Evolutionary conservation across 1,140 invertebrate species (phyloP).

Genomic region (Ceratitis capitata): DNA sequence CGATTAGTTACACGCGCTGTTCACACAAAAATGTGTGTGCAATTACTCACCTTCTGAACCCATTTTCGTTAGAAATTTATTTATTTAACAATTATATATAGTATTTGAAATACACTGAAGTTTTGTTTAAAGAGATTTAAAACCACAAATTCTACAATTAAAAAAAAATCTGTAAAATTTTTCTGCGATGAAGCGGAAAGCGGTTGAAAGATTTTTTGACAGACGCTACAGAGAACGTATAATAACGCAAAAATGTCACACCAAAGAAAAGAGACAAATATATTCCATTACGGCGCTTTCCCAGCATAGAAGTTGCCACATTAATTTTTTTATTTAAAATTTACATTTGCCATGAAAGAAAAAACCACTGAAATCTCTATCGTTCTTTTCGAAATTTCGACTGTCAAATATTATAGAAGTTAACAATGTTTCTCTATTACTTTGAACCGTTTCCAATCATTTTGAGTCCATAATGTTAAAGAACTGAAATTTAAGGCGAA

Average conservation of each 20-base stretch:
- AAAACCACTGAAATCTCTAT: too few relatives aligned
- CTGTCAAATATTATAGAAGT: too few relatives aligned
- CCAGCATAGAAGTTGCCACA: background rate
- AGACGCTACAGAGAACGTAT: too few relatives aligned
- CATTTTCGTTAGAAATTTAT: constrained; percentile 24
- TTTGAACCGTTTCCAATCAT: too few relatives aligned
- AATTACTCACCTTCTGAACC: constrained; percentile 43
- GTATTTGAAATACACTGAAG: too few relatives aligned
- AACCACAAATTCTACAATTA: background rate
- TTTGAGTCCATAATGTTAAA: too few relatives aligned
- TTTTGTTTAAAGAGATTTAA: too few relatives aligned
- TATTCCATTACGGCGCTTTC: background rate
- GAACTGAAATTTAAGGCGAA: too few relatives aligned
- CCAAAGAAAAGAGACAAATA: background rate
- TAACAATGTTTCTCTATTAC: too few relatives aligned
- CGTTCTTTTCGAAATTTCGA: too few relatives aligned
- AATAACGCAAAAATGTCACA: background rate
- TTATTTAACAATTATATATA: background rate
- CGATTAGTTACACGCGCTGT: background rate
- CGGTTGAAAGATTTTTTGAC: constrained; percentile 1
- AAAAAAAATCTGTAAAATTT: background rate
- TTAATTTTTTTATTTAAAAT: too few relatives aligned
- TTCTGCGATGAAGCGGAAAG: background rate
- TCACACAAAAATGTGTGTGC: background rate
- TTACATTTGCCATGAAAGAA: too few relatives aligned